Evolutionary conservation across 2,113 vertebrate genomes (phyloP).

Genomic region (Oceanodroma tethys): DNA sequence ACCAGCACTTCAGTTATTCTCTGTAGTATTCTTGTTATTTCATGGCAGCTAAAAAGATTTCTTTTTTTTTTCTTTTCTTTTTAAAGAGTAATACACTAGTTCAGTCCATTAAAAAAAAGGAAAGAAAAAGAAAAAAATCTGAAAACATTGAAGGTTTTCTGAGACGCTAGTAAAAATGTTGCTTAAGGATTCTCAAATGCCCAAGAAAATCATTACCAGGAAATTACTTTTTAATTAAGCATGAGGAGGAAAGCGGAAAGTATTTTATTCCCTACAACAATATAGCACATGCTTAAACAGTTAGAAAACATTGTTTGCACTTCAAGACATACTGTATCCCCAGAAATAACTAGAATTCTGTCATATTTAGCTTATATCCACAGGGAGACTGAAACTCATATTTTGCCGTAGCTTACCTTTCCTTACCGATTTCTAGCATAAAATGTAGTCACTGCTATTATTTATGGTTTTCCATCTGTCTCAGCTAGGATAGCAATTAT

Average conservation of each 20-base stretch:
- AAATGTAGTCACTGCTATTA: not conserved
- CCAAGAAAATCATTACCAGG: not conserved
- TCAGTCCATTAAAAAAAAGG: not conserved
- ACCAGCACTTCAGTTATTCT: not conserved
- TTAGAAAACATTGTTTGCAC: not conserved
- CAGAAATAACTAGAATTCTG: not conserved
- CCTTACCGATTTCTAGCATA: not conserved
- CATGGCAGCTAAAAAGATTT: not conserved
- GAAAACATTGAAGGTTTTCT: not conserved
- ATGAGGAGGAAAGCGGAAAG: not conserved
- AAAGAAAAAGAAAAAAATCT: not conserved
- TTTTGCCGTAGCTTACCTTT: not conserved
- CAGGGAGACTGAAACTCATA: not conserved
- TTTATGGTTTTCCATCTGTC: not conserved
- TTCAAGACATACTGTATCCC: not conserved
- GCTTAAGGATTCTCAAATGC: not conserved
- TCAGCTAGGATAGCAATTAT: not conserved
- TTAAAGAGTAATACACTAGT: not conserved
- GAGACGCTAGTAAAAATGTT: not conserved
- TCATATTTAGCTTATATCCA: not conserved
- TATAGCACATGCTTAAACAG: not conserved
- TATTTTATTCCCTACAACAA: not conserved
- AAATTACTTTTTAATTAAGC: conserved; percentile 15
- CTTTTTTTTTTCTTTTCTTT: not conserved
- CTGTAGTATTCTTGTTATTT: not conserved